Base-by-base conservation (phyloP, 2,888 invertebrate species). In the Griposia aprilina region DNA sequence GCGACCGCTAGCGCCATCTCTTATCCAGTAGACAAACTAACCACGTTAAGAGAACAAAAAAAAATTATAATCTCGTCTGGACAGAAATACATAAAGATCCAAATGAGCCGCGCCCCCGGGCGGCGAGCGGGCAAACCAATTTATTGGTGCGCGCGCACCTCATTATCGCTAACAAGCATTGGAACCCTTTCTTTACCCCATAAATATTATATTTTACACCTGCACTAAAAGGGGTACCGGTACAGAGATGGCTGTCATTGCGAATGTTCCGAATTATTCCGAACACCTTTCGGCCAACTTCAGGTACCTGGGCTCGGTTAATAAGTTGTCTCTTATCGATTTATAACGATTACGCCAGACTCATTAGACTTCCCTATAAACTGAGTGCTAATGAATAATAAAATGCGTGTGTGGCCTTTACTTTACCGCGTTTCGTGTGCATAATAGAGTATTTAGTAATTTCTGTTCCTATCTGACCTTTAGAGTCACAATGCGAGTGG, bases 121-220 rank as follows among this genome's bases (percentile, higher is more conserved):
- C 95, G 94, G 94, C 92, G 90, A 92, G 91, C 91, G 92, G 94
- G 89, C 90, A 93, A 91, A 94, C 94, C 90, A 94, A 96, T 96
- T 95, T 96, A 96, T 96, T 89, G 94, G 90, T 92, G 94, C 94
- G 94, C 94, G 94, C 94, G 94, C 95, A 94, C 94, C 96, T 96
- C 96, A 96, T 96, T 96, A 96, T 93, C 93, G 90, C 95, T 96
- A 96, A 96, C 96, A 96, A 96, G 96, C 95, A 92, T 94, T 94
- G 93, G 92, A 94, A 94, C 93, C 94, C 95, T 95, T 95, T 95
- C 95, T 94, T 94, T 94, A 94, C 94, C 91, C 93, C 93, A 95
- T 96, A 96, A 96, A 96, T 96, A 96, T 96, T 93, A 95, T 95
- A 96, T 96, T 96, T 96, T 95, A 96, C 96, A 96, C 95, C 96